A percentile compares a stretch with the other conserved stretches of the same genome.
phyloP scores from a whole-genome alignment of 2,888 invertebrate genomes.

The Ormyrus nitidulus region DNA sequence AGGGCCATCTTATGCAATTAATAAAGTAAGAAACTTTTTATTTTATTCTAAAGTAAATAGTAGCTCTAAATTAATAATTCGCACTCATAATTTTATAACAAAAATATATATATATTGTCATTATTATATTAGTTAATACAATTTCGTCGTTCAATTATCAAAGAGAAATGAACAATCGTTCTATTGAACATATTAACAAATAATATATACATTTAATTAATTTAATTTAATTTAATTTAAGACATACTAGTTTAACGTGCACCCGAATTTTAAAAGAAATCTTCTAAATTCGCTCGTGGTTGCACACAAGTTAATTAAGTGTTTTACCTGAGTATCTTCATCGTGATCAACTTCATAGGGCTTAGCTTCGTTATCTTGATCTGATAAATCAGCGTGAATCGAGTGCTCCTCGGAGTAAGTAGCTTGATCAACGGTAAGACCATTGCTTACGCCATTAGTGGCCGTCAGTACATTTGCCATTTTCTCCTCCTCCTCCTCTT shows the following conservation, averaged over 20 bases:
- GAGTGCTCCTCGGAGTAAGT: conserved; percentile 61
- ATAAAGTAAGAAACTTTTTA: background rate
- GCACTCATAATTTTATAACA: too few species aligned
- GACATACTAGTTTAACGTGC: too few species aligned
- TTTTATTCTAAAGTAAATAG: background rate
- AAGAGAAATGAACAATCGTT: background rate
- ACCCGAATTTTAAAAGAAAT: background rate
- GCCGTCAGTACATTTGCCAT: conserved; percentile 76
- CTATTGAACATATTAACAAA: background rate
- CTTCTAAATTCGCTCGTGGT: background rate
- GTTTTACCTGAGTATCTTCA: conserved; percentile 68
- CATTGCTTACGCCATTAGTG: conserved; percentile 54
- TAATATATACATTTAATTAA: too few species aligned
- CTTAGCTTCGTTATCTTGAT: conserved; percentile 69
- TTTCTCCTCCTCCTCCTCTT: conserved; percentile 80
- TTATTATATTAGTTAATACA: too few species aligned
- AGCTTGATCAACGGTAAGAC: conserved; percentile 31
- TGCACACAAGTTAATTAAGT: background rate
- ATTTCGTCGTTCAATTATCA: too few species aligned
- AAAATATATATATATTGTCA: too few species aligned
- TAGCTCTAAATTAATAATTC: too few species aligned
- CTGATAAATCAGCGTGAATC: conserved; percentile 60
- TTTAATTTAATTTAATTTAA: too few species aligned
- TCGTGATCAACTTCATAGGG: conserved; percentile 66
- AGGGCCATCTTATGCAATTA: too few species aligned